Base-by-base conservation (phyloP, 1,140 invertebrate species). In the Mylabris phalerata region DNA sequence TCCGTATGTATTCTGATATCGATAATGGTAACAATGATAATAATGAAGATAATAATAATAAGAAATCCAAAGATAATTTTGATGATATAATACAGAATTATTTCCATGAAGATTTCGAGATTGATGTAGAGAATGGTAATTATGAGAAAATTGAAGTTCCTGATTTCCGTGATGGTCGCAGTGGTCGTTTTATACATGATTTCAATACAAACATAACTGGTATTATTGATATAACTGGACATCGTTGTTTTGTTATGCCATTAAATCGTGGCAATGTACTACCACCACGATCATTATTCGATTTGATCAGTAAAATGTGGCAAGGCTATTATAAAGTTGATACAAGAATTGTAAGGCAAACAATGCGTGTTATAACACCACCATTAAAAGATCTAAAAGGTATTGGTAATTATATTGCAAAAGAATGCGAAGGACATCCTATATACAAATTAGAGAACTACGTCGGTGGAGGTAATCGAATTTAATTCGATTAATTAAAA, bases 211-310 rank as follows among this genome's bases (percentile, higher is more conserved):
- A 90, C 70, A 84, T 86, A 64, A 93, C 90, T 56, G 89, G 87
- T 62, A 95, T 96, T 61, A 84, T 95, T 60, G 92, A 95, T 75
- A 76, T 83, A 9, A 85, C 86, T 48, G 81, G 82, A 24, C 69
- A 76, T 46, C 83, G 86, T 11, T 96, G 93, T 75, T 96, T 93
- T 74, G 82, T 94, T 2, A 92, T 95, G 90, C 87, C 89, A 6
- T 76, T 96, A 59, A 87, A 95, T 75, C 81, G 87, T 41, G 79
- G 81, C 40, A 78, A 82, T 50, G 85, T 93, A 54, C 78, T 93
- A 66, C 87, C 87, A 3, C 92, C 93, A 4, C 80, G 78, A 51
- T 84, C 83, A 55, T 80, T 95, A 61, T 82, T 84, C 63, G 87
- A 92, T 77, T 81, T 93, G 4, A 78, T 95, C 52, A 77, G 82